phyloP scores from a whole-genome alignment of 2,888 invertebrate species.

The Cryptus armator region DNA sequence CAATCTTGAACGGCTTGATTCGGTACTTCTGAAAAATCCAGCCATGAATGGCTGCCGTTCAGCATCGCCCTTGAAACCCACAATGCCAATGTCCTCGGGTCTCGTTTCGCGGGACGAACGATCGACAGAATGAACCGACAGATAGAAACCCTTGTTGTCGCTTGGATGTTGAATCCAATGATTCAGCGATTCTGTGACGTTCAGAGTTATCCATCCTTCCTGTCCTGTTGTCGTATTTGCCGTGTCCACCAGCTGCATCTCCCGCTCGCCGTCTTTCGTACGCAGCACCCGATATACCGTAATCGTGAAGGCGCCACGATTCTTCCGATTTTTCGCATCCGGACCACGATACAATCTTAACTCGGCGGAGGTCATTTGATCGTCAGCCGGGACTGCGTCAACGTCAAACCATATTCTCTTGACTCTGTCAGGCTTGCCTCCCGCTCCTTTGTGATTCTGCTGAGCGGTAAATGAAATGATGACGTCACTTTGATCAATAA shows the following conservation, averaged over 20 bases:
- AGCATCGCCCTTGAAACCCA: constrained; percentile 90
- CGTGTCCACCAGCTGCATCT: constrained; percentile 89
- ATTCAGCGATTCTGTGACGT: constrained; percentile 91
- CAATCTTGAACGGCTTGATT: constrained; percentile 66
- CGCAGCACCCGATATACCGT: constrained; percentile 88
- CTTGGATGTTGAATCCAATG: constrained; percentile 92
- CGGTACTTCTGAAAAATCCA: constrained; percentile 91
- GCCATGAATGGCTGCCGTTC: constrained; percentile 96
- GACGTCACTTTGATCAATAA: constrained; percentile 94
- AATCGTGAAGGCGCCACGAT: constrained; percentile 86
- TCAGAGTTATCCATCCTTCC: constrained; percentile 94
- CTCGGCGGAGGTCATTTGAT: constrained; percentile 92
- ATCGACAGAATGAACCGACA: constrained; percentile 90
- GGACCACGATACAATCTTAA: constrained; percentile 91
- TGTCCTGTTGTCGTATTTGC: constrained; percentile 90
- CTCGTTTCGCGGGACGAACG: constrained; percentile 90
- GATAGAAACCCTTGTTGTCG: constrained; percentile 93
- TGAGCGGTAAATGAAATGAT: constrained; percentile 92
- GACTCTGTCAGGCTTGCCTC: constrained; percentile 92
- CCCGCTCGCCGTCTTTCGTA: constrained; percentile 88
- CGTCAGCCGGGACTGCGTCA: constrained; percentile 92
- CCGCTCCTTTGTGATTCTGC: constrained; percentile 89
- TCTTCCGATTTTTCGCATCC: constrained; percentile 84
- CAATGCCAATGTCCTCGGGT: constrained; percentile 93
- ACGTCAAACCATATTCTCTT: constrained; percentile 96